These are phyloP conservation scores for Drosophila ohnishii DNA, from an alignment of 1,140 invertebrate species.

Conservation along the genomic window DNA sequence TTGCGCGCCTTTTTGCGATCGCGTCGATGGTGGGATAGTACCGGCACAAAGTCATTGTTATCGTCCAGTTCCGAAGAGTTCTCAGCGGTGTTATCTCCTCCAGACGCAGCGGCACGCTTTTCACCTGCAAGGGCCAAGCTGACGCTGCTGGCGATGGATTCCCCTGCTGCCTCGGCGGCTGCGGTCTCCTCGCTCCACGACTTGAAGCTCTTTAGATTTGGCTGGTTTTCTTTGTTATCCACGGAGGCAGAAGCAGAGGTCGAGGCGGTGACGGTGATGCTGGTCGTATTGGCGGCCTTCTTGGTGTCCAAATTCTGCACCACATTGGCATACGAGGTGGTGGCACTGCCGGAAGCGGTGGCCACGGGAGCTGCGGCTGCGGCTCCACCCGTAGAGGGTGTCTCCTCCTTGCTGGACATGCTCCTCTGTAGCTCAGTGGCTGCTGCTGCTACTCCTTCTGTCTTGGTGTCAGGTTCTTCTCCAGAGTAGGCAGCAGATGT, in stretches of 20 bases:
- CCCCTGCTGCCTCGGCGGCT: constrained; percentile 63
- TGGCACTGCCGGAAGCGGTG: constrained; percentile 29
- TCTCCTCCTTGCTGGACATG: constrained; percentile 81
- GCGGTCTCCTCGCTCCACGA: constrained; percentile 80
- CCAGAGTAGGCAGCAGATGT: constrained; percentile 67
- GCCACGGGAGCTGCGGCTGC: constrained; percentile 23
- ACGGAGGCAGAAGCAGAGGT: constrained; percentile 28
- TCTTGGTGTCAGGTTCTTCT: constrained; percentile 29
- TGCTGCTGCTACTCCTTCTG: constrained; percentile 27
- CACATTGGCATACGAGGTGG: constrained; percentile 77
- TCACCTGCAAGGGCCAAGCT: constrained; percentile 55
- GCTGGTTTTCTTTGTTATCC: constrained; percentile 80
- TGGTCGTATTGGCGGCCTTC: constrained; percentile 44
- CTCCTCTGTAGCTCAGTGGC: constrained; percentile 27
- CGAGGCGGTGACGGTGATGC: constrained; percentile 5
- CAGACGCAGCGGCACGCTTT: constrained; percentile 70
- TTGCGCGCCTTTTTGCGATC: constrained; percentile 83
- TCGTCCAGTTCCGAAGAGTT: constrained; percentile 83
- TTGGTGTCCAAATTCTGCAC: constrained; percentile 77
- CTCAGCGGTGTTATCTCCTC: constrained; percentile 76
- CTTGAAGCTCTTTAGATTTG: constrained; percentile 75
- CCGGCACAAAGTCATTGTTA: constrained; percentile 84
- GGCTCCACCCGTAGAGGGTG: constrained; percentile 33
- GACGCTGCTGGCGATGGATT: constrained; percentile 34
- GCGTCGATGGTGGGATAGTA: constrained; percentile 84